Base-by-base conservation (phyloP, 2,797 vertebrate genomes). In the Sebastes kiyomatsui region DNA sequence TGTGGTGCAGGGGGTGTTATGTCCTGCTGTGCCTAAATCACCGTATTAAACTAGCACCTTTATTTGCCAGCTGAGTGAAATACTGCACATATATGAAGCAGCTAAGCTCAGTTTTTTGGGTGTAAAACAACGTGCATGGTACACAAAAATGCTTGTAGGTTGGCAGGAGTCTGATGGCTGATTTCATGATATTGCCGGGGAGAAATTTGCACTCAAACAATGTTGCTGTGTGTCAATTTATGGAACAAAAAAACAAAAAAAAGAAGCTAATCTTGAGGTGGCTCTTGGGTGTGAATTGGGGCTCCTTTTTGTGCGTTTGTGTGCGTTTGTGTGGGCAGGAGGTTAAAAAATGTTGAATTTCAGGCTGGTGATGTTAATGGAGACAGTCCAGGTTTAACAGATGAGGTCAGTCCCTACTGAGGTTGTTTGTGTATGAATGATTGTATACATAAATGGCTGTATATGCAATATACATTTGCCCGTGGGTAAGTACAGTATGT, bases 321-420 rank as follows among this genome's bases (percentile, higher is more conserved):
- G 78, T 64, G 88, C 75, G 64, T 87, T 75, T 74, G 28, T 70
- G 74, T 70, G 80, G 82, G 75, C 71, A 71, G 85, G 70, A 77
- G 76, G 42, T 80, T 79, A 67, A 79, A 81, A 83, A 88, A 86
- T 67, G 79, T 84, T 76, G 77, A 91, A 89, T 87, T 90, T 93
- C 91, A 91, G 93, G 94, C 95, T 95, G 95, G 94, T 95, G 94
- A 91, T 86, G 88, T 91, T 87, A 80, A 93, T 89, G 90, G 87
- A 90, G 88, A 92, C 81, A 77, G 87, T 92, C 91, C 90, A 87
- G 78, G 89, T 93, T 91, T 80, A 91, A 92, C 90, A 89, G 92
- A 92, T 93, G 90, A 91, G 90, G 91, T 95, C 94, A 94, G 96
- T 96, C 94, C 95, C 92, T 94, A 94, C 87, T 93, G 94, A 93